Evolutionary conservation across 2,888 invertebrate species (phyloP).

Genomic region (Andricus curvator): DNA sequence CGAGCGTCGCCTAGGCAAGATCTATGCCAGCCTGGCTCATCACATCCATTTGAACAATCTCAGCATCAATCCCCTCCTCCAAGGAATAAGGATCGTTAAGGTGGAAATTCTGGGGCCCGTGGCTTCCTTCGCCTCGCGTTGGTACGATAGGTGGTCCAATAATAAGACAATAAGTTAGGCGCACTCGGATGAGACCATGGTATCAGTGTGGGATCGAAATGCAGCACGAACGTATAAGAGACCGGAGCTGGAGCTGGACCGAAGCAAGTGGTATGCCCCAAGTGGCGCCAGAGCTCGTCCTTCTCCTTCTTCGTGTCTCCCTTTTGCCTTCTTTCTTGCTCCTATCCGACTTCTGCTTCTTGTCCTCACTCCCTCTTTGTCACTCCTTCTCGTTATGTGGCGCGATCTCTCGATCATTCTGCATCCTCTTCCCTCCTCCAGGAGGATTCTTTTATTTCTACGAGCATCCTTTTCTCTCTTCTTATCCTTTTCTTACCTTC

Average conservation of each 20-base stretch:
- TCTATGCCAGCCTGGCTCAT: background rate
- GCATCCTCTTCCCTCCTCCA: slow-evolving; percentile 38
- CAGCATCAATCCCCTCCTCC: background rate
- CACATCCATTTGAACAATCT: background rate
- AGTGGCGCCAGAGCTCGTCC: slow-evolving; percentile 67
- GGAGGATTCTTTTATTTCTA: slow-evolving; percentile 43
- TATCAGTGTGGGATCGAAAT: slow-evolving; percentile 73
- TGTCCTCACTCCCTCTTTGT: slow-evolving; percentile 40
- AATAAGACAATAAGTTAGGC: slow-evolving; percentile 74
- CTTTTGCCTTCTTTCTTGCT: slow-evolving; percentile 50
- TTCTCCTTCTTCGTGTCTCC: slow-evolving; percentile 49
- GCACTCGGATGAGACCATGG: slow-evolving; percentile 60
- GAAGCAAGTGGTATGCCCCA: slow-evolving; percentile 63
- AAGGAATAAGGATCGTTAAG: slow-evolving; percentile 47
- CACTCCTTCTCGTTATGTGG: slow-evolving; percentile 41
- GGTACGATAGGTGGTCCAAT: slow-evolving; percentile 73
- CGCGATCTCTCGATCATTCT: slow-evolving; percentile 47
- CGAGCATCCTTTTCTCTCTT: slow-evolving; percentile 36
- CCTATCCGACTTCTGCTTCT: slow-evolving; percentile 46
- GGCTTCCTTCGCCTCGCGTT: slow-evolving; percentile 55
- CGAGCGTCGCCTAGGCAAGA: slow-evolving; percentile 32
- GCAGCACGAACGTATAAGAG: slow-evolving; percentile 56
- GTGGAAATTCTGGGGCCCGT: slow-evolving; percentile 53
- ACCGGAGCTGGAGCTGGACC: slow-evolving; percentile 53
- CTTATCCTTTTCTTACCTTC: slow-evolving; percentile 28